Percentiles rank a stretch among this genome's conserved stretches.
Conservation (phyloP, 1,140 invertebrate genomes). For the Solenopsis fugax region DNA sequence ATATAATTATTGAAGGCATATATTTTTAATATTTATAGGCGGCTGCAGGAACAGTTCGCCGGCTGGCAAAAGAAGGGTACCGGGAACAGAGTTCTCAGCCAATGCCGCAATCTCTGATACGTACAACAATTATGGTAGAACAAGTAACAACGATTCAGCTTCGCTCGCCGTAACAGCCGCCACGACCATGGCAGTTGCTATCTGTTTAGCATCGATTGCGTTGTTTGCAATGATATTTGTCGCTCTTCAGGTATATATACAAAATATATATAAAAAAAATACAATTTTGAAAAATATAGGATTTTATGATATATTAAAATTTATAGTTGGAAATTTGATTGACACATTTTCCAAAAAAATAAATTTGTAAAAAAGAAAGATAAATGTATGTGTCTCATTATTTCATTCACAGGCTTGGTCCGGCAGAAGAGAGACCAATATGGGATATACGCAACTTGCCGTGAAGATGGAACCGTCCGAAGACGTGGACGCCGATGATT, state of each 20-base stretch:
- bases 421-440: slow-evolving; percentile 81
- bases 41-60: slow-evolving; percentile 91
- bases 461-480: slow-evolving; percentile 83
- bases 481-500: slow-evolving; percentile 82
- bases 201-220: slow-evolving; percentile 89
- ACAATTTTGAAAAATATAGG: neutral
- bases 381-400: neutral
- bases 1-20: slow-evolving; percentile 30
- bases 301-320: slow-evolving; percentile 13
- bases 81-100: slow-evolving; percentile 87
- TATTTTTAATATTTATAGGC: slow-evolving; percentile 82
- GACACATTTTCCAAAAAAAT: neutral
- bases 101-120: slow-evolving; percentile 80
- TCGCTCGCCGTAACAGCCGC: slow-evolving; percentile 88
- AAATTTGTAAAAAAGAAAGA: neutral
- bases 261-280: neutral
- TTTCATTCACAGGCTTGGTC: slow-evolving; percentile 78
- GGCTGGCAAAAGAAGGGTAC: slow-evolving; percentile 91
- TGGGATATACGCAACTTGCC: slow-evolving; percentile 84
- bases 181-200: slow-evolving; percentile 89
- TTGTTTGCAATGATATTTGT: slow-evolving; percentile 90
- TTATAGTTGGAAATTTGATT: neutral
- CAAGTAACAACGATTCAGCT: slow-evolving; percentile 81
- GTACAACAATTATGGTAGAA: slow-evolving; percentile 81
- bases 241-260: slow-evolving; percentile 88